Percentiles rank a stretch among this genome's conserved stretches.
Conservation (phyloP, 2,113 vertebrate species). For the Ariopsis seemanni region DNA sequence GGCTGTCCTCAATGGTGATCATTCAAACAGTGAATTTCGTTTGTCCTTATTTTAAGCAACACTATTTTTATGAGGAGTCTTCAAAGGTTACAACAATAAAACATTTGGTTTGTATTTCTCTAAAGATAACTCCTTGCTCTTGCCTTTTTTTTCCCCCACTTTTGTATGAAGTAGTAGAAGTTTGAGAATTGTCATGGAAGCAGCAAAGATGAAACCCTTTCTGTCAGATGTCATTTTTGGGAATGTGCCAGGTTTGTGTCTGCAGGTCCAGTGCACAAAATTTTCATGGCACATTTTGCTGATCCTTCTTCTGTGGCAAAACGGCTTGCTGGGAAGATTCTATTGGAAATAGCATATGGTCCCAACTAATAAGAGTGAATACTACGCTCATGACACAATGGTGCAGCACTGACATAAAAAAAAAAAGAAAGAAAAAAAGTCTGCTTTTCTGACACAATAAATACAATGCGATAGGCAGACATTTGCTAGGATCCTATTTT, state of each 20-base stretch:
- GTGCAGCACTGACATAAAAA: conserved; percentile 9
- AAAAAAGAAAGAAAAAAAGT: conserved; percentile 11
- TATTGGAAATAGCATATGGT: conserved; percentile 8
- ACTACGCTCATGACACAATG: conserved; percentile 12
- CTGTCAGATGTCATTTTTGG: conserved; percentile 27
- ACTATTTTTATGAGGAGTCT: conserved; percentile 79
- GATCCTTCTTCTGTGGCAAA: conserved; percentile 26
- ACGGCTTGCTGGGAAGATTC: conserved; percentile 25
- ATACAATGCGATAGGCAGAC: conserved; percentile 12
- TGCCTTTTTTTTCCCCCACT: conserved; percentile 62
- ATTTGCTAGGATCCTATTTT: conserved; percentile 27
- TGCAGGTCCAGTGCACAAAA: conserved; percentile 25
- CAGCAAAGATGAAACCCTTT: not conserved
- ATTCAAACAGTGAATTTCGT: conserved; percentile 66
- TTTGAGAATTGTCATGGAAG: conserved; percentile 44
- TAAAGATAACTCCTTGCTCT: conserved; percentile 70
- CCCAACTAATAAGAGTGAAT: not conserved
- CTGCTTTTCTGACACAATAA: conserved; percentile 27
- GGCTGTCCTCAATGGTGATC: conserved; percentile 72
- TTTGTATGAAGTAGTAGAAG: conserved; percentile 27
- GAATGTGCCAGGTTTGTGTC: conserved; percentile 9
- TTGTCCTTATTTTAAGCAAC: conserved; percentile 73
- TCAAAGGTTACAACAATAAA: conserved; percentile 69
- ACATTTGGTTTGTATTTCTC: conserved; percentile 79
- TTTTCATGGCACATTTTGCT: conserved; percentile 22